phyloP scores from a whole-genome alignment of 2,113 vertebrate genomes.

The Corythoichthys haematopterus region DNA sequence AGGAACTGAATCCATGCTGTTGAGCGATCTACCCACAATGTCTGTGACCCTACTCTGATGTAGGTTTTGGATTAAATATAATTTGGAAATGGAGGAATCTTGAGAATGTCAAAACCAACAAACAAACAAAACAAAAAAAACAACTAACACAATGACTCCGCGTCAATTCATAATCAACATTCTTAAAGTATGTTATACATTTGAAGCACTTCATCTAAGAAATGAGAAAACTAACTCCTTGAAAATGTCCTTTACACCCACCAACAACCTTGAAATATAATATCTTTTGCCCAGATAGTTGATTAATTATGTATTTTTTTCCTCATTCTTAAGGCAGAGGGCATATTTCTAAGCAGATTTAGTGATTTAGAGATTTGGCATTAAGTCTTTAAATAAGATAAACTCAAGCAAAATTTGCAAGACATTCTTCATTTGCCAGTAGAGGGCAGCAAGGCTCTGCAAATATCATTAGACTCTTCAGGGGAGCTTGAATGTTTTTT shows the following conservation, averaged over 20 bases:
- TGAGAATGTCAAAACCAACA: too few relatives aligned
- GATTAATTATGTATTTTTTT: neutral
- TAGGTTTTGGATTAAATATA: too few relatives aligned
- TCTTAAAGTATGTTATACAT: neutral
- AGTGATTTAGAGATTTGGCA: neutral
- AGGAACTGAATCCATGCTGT: too few relatives aligned
- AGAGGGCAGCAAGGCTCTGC: slow-evolving; percentile 73
- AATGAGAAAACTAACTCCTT: neutral
- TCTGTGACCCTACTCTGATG: too few relatives aligned
- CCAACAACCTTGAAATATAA: neutral
- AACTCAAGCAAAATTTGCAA: neutral
- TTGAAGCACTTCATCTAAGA: neutral
- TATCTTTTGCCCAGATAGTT: neutral
- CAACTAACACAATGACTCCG: too few relatives aligned
- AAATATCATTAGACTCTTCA: neutral
- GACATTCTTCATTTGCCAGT: slow-evolving; percentile 31
- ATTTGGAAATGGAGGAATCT: too few relatives aligned
- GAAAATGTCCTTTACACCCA: neutral
- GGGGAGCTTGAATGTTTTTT: slow-evolving; percentile 39
- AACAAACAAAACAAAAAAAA: too few relatives aligned
- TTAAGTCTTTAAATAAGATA: slow-evolving; percentile 23
- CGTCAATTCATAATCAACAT: too few relatives aligned
- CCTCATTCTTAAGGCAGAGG: slow-evolving; percentile 25
- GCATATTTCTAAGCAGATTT: slow-evolving; percentile 10
- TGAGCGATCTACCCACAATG: too few relatives aligned